Base-by-base conservation (phyloP, 2,888 invertebrate species). In the Tipula confusa region DNA sequence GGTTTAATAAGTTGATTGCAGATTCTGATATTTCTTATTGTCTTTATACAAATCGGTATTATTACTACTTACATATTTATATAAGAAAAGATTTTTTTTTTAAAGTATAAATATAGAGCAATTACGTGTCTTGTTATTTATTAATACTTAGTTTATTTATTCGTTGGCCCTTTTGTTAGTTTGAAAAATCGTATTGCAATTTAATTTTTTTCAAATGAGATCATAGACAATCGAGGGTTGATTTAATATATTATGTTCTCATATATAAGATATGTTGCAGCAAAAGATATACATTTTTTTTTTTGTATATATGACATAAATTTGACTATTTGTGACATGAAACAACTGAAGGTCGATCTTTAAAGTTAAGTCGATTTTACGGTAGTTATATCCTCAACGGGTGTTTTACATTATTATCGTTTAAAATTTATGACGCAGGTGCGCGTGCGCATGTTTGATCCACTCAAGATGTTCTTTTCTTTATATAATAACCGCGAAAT, bases 71-170 rank as follows among this genome's bases (percentile, higher is more conserved):
- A n/a, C 43, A 4, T n/a, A n/a, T 36, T 9, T 36, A n/a, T 43
- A 43, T n/a, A n/a, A 43, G n/a, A 64, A 24, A 24, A 64, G 4
- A 48, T 38, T 2, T 38, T 38, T 5, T 38, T 38, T 31, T 31
- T 31, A 7, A n/a, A n/a, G 31, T 31, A 31, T 7, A n/a, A n/a
- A 48, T 48, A 11, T 64, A 24, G 64, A 64, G 64, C 64, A 64
- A 64, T 64, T 64, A 64, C 64, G 64, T 64, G 64, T 64, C 24
- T 64, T 64, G 64, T 64, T 64, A 24, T 64, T 64, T 64, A 64
- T 64, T 64, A 64, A 64, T 9, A 64, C 24, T 64, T 64, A 18
- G 9, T 64, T 43, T 64, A 24, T 24, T 15, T 64, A 1, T 1
- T 64, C 15, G 15, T 43, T 24, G 64, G 64, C 9, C 24, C 24